Evolutionary conservation across 35 echinoderm and acorn worm species (phyloP).

Genomic region (Lytechinus pictus): DNA sequence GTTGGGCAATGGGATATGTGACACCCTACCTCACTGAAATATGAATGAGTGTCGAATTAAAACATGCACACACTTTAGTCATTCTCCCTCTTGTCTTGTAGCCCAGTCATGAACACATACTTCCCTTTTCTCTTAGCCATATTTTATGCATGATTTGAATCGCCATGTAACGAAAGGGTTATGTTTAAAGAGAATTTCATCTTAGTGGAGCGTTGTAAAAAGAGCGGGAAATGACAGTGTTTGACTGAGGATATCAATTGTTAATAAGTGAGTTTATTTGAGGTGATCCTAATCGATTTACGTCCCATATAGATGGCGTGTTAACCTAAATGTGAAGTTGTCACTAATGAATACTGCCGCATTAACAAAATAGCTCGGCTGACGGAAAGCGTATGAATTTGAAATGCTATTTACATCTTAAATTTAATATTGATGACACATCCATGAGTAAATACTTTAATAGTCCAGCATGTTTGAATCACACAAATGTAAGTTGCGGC

Average conservation of each 20-base stretch:
- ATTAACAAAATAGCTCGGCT: neutral
- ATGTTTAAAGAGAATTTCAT: neutral
- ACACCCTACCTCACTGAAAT: constrained; percentile 24
- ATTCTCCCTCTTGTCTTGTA: neutral
- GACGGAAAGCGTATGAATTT: neutral
- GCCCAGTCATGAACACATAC: neutral
- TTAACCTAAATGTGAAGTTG: neutral
- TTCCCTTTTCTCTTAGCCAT: constrained; percentile 12
- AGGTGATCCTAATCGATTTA: constrained; percentile 37
- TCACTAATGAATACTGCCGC: neutral
- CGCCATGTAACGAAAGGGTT: neutral
- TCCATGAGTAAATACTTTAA: neutral
- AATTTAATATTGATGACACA: neutral
- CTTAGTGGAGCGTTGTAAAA: neutral
- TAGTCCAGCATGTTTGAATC: too few relatives aligned
- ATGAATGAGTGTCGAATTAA: constrained; percentile 46
- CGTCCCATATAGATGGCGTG: neutral
- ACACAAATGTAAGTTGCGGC: too few relatives aligned
- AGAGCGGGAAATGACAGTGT: neutral
- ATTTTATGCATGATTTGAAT: constrained; percentile 41
- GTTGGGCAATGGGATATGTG: constrained; percentile 26
- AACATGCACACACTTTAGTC: constrained; percentile 29
- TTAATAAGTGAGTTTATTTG: constrained; percentile 41
- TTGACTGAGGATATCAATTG: neutral
- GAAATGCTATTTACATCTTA: neutral